Evolutionary conservation across 2,113 vertebrate species (phyloP).

Genomic region (Sinocyclocheilus grahami): DNA sequence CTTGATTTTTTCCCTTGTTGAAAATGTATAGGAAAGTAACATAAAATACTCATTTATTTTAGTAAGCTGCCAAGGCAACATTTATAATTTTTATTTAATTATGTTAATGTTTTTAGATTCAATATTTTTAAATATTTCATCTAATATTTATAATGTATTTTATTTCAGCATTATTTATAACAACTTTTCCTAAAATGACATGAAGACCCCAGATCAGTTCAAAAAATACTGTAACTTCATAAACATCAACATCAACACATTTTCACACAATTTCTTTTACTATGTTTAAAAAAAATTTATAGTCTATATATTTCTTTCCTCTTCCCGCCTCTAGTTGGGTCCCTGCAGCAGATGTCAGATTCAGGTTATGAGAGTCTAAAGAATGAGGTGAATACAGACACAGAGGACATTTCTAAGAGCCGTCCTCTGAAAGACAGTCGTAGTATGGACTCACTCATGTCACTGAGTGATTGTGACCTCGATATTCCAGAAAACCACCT

Average conservation of each 20-base stretch:
- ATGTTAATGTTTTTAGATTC: too few species aligned
- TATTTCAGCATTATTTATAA: background rate
- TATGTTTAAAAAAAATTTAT: background rate
- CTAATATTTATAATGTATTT: background rate
- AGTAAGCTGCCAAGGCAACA: too few species aligned
- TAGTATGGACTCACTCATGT: slow-evolving; percentile 90
- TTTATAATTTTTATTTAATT: too few species aligned
- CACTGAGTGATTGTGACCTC: slow-evolving; percentile 82
- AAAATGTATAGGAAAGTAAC: too few species aligned
- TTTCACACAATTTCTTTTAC: background rate
- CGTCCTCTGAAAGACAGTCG: slow-evolving; percentile 77
- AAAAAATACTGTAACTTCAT: background rate
- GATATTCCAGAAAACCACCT: slow-evolving; percentile 69
- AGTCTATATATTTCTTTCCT: background rate
- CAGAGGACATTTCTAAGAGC: slow-evolving; percentile 73
- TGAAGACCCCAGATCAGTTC: background rate
- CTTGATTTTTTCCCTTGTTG: too few species aligned
- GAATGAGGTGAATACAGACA: slow-evolving; percentile 88
- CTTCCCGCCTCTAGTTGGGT: slow-evolving; percentile 73
- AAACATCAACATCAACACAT: background rate
- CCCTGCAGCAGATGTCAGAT: slow-evolving; percentile 88
- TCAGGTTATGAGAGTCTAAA: slow-evolving; percentile 93
- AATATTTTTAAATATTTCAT: background rate
- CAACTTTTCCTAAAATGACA: background rate
- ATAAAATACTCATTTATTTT: too few species aligned